A percentile compares a stretch with the other conserved stretches of the same genome.
phyloP scores from a whole-genome alignment of 2,888 invertebrate species.

The Heliconius cydno region DNA sequence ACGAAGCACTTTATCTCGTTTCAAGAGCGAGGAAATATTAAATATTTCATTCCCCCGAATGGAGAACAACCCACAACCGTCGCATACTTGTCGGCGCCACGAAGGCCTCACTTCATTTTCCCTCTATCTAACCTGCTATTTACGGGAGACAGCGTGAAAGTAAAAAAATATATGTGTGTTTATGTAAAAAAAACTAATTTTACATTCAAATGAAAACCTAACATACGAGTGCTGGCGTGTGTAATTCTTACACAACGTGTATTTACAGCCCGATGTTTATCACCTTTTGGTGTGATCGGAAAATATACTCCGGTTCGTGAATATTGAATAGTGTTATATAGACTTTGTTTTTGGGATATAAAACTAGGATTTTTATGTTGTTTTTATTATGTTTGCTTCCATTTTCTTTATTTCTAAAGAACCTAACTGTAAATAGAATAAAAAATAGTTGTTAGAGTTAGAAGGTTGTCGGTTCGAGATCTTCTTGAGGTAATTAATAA shows the following conservation, averaged over 20 bases:
- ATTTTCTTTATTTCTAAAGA: neutral
- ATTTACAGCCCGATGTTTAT: constrained; percentile 26
- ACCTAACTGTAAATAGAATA: neutral
- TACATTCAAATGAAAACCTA: constrained; percentile 16
- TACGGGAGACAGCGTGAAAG: neutral
- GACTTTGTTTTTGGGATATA: constrained; percentile 11
- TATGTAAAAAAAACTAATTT: constrained; percentile 2
- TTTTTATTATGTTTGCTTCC: neutral
- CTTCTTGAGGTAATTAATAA: no score
- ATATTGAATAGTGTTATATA: constrained; percentile 14
- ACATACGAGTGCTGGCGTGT: constrained; percentile 12
- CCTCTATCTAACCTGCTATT: neutral
- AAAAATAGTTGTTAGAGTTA: no score
- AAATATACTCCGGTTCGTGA: constrained; percentile 8
- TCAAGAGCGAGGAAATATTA: no score
- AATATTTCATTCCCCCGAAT: no score
- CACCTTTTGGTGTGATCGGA: constrained; percentile 24
- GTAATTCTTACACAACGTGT: constrained; percentile 27
- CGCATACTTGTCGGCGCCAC: no score
- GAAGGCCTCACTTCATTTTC: no score
- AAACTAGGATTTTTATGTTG: neutral
- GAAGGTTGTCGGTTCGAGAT: no score
- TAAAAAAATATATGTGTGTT: neutral
- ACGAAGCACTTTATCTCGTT: no score
- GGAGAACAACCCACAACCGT: no score